Base-by-base conservation (phyloP, 2,888 invertebrate genomes). In the Colostygia pectinataria region DNA sequence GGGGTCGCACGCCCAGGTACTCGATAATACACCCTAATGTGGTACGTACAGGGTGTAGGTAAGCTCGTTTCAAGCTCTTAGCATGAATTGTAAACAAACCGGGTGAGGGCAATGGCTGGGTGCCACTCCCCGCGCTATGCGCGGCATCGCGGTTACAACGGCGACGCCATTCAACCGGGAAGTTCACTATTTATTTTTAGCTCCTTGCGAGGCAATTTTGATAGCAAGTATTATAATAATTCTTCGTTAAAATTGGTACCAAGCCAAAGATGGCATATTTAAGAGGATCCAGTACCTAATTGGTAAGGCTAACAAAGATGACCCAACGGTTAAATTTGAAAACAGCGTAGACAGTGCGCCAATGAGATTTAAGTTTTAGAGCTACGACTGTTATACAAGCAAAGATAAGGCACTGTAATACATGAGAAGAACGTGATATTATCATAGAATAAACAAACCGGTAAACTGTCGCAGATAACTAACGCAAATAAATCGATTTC, bases 91-190 rank as follows among this genome's bases (percentile, higher is more conserved):
- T 89, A 89, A 89, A 89, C 89, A 89, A 89, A 89, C 88, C 82
- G 80, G 76, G 78, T 65, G 89, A 88, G 89, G 87, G 88, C 89
- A 89, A 86, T 89, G 88, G 82, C 89, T 87, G 88, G 76, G 74
- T 65, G 80, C 81, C 83, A 75, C 84, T 80, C 86, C 87, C 86
- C 86, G 83, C 84, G 66, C 80, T 66, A 66, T 63, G 57, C 6
- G 65, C 54, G 51, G 65, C 63, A 55, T 65, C 50, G 59, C 74
- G 71, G 72, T 70, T 58, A 63, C 72, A 68, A 62, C 73, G 55
- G 45, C 80, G 77, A 85, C 89, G 88, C 89, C 87, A 89, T 89
- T 89, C 88, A 89, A 89, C 89, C 88, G 88, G 89, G 88, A 89
- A 89, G 85, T 89, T 84, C 81, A 87, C 75, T 71, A 80, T 84